Base-by-base conservation (phyloP, 2,113 vertebrate genomes). In the Neolamprologus cancellatus region DNA sequence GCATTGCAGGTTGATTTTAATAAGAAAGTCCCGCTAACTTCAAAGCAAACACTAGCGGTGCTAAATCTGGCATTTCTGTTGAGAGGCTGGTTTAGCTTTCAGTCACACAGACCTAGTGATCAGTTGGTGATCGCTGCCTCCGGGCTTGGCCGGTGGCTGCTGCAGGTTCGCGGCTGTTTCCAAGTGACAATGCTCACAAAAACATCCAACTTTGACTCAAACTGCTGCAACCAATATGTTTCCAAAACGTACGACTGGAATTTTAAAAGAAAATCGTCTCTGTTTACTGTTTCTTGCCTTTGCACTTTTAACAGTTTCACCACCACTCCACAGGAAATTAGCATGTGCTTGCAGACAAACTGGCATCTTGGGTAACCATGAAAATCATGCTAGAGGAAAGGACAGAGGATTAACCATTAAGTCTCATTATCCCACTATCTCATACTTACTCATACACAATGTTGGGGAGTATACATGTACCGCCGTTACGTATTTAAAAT, bases 61-160 rank as follows among this genome's bases (percentile, higher is more conserved):
- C 18, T 36, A 66, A 66, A 66, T 66, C 4, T 66, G 0, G 59
- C 32, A 13, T 36, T 36, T 36, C 32, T 66, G 59, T 7, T 0
- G 1, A 64, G 59, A 61, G 57, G 30, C 32, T 64, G 59, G 32
- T 36, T 64, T 64, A 64, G 32, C 10, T 64, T 64, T 64, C 6
- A 64, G 59, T 66, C 61, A 39, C 61, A 66, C 61, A 23, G 61
- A 39, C 7, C 61, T 66, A 20, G 61, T 39, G 61, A 39, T 39
- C 30, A 14, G 61, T 23, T 0, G 32, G 32, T 36, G 59, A 0
- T 64, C 10, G 0, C 32, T 0, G 5, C 2, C 10, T 0, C 1
- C 10, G 0, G 30, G 59, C 15, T 64, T 64, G 18, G 61, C 0
- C n/a, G 12, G 4, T 66, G 57, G 57, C 2, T 64, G 59, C 34